Evolutionary conservation across 2,888 invertebrate genomes (phyloP).

Genomic region (Subacronicta megacephala): DNA sequence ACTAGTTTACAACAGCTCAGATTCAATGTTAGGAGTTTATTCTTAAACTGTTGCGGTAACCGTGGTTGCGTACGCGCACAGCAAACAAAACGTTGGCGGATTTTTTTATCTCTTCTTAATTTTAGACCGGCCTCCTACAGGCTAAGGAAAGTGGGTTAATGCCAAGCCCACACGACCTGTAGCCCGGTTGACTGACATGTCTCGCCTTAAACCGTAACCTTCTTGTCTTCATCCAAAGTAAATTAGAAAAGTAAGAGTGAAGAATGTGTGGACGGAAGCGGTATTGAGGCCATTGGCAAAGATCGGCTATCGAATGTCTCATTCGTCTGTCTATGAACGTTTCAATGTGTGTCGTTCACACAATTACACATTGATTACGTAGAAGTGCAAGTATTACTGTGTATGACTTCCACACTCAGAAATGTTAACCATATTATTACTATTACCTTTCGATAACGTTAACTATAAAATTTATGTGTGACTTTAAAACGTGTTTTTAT

Average conservation of each 20-base stretch:
- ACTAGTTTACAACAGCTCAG: slow-evolving; percentile 49
- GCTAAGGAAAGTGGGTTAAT: slow-evolving; percentile 84
- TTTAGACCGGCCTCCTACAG: slow-evolving; percentile 87
- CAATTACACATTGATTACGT: slow-evolving; percentile 25
- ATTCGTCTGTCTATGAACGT: slow-evolving; percentile 28
- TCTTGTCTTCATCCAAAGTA: slow-evolving; percentile 62
- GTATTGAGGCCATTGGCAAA: slow-evolving; percentile 73
- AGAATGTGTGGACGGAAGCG: slow-evolving; percentile 65
- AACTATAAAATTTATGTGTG: slow-evolving; percentile 6
- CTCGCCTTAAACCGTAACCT: slow-evolving; percentile 65
- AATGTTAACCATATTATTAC: slow-evolving; percentile 18
- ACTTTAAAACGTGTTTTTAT: slow-evolving; percentile 2
- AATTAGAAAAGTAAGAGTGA: slow-evolving; percentile 61
- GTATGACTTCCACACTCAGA: slow-evolving; percentile 17
- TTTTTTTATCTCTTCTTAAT: slow-evolving; percentile 77
- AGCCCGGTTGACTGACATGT: slow-evolving; percentile 76
- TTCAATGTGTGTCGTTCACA: slow-evolving; percentile 32
- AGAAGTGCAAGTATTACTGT: slow-evolving; percentile 20
- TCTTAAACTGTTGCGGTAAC: slow-evolving; percentile 77
- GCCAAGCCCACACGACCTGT: slow-evolving; percentile 84
- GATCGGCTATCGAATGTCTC: slow-evolving; percentile 49
- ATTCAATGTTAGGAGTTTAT: slow-evolving; percentile 71
- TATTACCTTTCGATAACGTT: slow-evolving; percentile 36
- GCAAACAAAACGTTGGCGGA: slow-evolving; percentile 72
- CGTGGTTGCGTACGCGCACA: slow-evolving; percentile 72